These are phyloP conservation scores for Agriopis aurantiaria DNA, from an alignment of 2,888 invertebrate genomes.

Conservation along the genomic window DNA sequence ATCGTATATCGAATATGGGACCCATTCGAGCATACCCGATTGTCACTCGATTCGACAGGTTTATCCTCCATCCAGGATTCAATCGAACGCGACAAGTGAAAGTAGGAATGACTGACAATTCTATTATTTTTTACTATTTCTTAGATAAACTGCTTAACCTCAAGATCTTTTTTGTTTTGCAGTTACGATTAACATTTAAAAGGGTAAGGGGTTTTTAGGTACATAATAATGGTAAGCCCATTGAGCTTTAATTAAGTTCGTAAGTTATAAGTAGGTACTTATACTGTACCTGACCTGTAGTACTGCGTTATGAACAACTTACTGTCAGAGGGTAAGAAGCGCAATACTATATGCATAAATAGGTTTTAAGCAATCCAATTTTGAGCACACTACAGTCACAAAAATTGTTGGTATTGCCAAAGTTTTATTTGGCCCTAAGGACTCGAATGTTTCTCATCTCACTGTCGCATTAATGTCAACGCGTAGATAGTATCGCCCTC, in stretches of 20 bases:
- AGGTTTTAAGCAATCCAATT: background rate
- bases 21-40: conserved; percentile 51
- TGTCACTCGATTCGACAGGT: conserved; percentile 55
- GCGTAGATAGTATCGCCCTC: conserved; percentile 72
- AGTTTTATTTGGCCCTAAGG: conserved; percentile 26
- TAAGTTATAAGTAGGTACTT: no score
- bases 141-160: conserved; percentile 17
- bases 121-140: conserved; percentile 15
- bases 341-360: background rate
- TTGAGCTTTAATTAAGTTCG: no score
- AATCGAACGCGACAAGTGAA: conserved; percentile 36
- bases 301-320: background rate
- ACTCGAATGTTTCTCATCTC: conserved; percentile 54
- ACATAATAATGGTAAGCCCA: no score
- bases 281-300: no score
- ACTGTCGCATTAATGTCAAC: conserved; percentile 74
- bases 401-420: background rate
- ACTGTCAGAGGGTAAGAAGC: background rate
- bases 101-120: conserved; percentile 29
- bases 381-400: no score
- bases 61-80: conserved; percentile 41
- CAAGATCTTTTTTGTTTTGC: background rate
- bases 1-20: conserved; percentile 34
- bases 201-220: no score
- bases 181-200: no score